Conservation (phyloP, 2,113 vertebrate species). For the Isichthys henryi region DNA sequence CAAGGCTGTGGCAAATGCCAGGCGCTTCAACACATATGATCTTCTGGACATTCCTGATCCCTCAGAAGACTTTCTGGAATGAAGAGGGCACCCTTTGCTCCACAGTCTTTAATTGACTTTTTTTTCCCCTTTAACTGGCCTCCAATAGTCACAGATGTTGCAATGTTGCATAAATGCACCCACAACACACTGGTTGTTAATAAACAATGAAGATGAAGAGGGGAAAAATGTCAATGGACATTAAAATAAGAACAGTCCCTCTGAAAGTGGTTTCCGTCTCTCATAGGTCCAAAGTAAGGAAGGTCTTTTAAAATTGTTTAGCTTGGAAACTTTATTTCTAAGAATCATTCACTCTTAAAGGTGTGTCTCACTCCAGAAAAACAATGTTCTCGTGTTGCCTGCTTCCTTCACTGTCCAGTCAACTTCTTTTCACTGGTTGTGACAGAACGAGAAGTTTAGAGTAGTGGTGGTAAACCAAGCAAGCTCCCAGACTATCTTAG, state of each 20-base stretch:
- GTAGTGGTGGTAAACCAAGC: not conserved
- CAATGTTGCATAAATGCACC: conserved; percentile 7
- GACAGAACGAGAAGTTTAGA: not conserved
- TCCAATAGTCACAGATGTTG: conserved; percentile 38
- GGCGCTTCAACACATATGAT: conserved; percentile 57
- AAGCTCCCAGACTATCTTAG: not conserved
- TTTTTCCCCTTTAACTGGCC: conserved; percentile 14
- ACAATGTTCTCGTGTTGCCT: not conserved
- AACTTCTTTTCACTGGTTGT: not conserved
- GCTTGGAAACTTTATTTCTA: not conserved
- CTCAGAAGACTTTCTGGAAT: conserved; percentile 12
- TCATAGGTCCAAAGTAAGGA: conserved; percentile 35
- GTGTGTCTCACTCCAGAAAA: not conserved
- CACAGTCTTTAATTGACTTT: conserved; percentile 22
- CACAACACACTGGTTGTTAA: conserved; percentile 25
- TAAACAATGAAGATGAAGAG: conserved; percentile 20
- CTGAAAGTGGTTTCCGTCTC: conserved; percentile 44
- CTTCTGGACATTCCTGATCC: conserved; percentile 62
- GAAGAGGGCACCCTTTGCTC: conserved; percentile 7
- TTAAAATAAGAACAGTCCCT: conserved; percentile 39
- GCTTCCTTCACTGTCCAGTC: not conserved
- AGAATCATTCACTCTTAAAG: not conserved
- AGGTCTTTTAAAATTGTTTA: conserved; percentile 24
- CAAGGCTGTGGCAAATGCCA: conserved; percentile 54
- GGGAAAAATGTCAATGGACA: conserved; percentile 34